Evolutionary conservation across 2,888 invertebrate genomes (phyloP).

Genomic region (Adelphocoris suturalis): DNA sequence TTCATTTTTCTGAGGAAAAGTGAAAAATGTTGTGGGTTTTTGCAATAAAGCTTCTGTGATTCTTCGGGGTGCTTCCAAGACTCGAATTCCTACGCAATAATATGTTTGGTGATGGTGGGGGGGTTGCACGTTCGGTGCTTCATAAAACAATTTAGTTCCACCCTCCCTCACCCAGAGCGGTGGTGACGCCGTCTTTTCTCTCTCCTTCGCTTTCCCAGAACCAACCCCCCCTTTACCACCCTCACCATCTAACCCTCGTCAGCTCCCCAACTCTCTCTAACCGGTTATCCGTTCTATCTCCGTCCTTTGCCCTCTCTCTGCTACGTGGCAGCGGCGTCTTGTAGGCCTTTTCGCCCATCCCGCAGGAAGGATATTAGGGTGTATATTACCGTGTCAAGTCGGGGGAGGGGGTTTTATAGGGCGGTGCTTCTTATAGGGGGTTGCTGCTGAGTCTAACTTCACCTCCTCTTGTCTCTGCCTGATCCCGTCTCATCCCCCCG

Average conservation of each 20-base stretch:
- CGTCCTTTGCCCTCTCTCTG: background rate
- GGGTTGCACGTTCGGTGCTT: conserved; percentile 38
- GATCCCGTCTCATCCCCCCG: background rate
- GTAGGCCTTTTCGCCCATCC: conserved; percentile 28
- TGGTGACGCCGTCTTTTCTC: conserved; percentile 14
- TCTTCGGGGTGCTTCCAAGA: background rate
- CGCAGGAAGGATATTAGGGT: conserved; percentile 50
- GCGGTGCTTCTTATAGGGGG: background rate
- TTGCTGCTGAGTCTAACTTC: background rate
- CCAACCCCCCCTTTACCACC: background rate
- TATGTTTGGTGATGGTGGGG: background rate
- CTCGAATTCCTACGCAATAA: conserved; percentile 14
- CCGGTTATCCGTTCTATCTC: background rate
- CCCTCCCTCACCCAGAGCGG: background rate
- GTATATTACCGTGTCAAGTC: conserved; percentile 43
- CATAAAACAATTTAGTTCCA: conserved; percentile 47
- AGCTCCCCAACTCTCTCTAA: background rate
- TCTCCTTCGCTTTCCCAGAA: background rate
- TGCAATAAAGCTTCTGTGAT: conserved; percentile 48
- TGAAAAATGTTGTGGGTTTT: conserved; percentile 47
- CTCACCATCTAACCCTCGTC: background rate
- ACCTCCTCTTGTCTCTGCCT: background rate
- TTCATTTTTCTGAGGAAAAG: conserved; percentile 59
- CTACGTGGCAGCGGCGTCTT: conserved; percentile 32
- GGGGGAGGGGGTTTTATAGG: background rate